Evolutionary conservation across 1,140 invertebrate genomes (phyloP).

Genomic region (Triops cancriformis): DNA sequence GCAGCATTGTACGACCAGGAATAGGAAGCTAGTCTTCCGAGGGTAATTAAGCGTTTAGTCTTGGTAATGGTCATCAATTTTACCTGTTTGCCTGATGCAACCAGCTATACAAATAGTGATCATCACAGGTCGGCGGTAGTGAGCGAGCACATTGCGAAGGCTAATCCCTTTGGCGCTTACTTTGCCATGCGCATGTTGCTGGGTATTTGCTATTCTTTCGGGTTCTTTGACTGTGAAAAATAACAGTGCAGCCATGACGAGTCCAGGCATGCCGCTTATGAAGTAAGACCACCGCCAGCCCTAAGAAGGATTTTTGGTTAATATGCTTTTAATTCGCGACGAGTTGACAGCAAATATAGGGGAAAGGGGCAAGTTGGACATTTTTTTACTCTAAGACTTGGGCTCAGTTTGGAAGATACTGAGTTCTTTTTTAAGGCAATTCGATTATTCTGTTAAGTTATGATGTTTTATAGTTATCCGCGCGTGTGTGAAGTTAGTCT

Average conservation of each 20-base stretch:
- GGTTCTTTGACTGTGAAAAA: constrained; percentile 70
- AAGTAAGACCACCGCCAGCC: constrained; percentile 84
- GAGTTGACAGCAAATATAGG: no score
- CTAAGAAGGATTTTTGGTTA: constrained; percentile 40
- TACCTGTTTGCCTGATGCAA: constrained; percentile 61
- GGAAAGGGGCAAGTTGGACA: no score
- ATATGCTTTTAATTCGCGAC: neutral
- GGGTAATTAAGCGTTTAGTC: neutral
- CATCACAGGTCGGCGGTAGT: constrained; percentile 62
- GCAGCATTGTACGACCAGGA: constrained; percentile 84
- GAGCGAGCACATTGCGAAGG: constrained; percentile 36
- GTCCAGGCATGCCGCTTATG: constrained; percentile 66
- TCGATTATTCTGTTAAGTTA: no score
- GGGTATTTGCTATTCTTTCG: constrained; percentile 49
- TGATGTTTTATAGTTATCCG: no score
- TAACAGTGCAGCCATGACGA: constrained; percentile 63
- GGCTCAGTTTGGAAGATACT: no score
- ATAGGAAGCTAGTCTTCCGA: constrained; percentile 58
- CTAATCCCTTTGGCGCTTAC: neutral
- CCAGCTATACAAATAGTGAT: constrained; percentile 74
- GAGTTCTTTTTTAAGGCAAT: no score
- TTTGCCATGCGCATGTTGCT: constrained; percentile 2
- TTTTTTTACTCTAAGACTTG: no score
- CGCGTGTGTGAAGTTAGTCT: no score
- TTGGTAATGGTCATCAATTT: neutral